Evolutionary conservation across 1,140 invertebrate species (phyloP).

Genomic region (Brachionus angularis): DNA sequence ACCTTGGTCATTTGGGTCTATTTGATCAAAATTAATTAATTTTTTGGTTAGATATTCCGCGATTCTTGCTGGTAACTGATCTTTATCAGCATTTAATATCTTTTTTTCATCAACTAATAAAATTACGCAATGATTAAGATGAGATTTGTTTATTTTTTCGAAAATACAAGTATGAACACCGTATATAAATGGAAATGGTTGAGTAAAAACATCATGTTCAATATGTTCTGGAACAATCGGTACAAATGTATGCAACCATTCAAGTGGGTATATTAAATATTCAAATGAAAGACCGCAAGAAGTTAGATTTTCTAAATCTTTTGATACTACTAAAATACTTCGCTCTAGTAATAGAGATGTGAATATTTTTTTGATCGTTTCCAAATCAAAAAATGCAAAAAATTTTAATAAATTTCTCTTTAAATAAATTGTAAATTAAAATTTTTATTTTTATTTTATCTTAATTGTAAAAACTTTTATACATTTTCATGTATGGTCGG

Average conservation of each 20-base stretch:
- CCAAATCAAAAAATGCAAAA: slow-evolving; percentile 42
- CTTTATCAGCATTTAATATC: slow-evolving; percentile 23
- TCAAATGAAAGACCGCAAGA: slow-evolving; percentile 34
- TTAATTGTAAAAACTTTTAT: too few species aligned
- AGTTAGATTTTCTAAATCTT: slow-evolving; percentile 38
- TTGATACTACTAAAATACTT: slow-evolving; percentile 19
- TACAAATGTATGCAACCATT: slow-evolving; percentile 42
- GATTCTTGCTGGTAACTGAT: background rate
- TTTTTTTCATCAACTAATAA: slow-evolving; percentile 7
- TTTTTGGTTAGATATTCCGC: background rate
- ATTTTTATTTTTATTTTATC: too few species aligned
- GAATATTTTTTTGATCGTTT: slow-evolving; percentile 34
- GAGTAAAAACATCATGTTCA: slow-evolving; percentile 14
- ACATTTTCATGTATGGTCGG: slow-evolving; percentile 32
- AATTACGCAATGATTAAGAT: slow-evolving; percentile 20
- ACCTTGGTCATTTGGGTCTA: background rate
- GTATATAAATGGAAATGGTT: slow-evolving; percentile 43
- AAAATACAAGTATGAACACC: slow-evolving; percentile 17
- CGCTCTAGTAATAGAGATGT: slow-evolving; percentile 19
- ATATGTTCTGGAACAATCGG: slow-evolving; percentile 39
- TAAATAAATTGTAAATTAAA: background rate
- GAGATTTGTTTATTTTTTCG: slow-evolving; percentile 2
- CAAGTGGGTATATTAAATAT: slow-evolving; percentile 35
- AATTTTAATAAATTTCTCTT: slow-evolving; percentile 43
- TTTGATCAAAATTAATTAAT: background rate